phyloP scores from a whole-genome alignment of 1,140 invertebrate genomes.

The Mactra quadrangularis region DNA sequence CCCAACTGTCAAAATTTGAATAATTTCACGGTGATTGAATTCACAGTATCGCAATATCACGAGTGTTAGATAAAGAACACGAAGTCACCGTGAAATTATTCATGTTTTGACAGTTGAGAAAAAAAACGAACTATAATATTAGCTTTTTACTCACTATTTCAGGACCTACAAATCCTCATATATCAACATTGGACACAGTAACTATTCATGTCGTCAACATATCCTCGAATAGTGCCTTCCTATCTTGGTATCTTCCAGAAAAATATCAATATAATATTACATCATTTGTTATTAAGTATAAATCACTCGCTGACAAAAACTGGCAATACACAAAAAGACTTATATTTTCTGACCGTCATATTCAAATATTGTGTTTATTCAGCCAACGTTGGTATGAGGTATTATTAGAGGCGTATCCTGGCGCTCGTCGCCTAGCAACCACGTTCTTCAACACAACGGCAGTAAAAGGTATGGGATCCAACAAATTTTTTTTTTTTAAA shows the following conservation, averaged over 20 bases:
- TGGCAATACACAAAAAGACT: slow-evolving; percentile 33
- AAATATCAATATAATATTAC: slow-evolving; percentile 4
- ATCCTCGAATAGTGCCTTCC: slow-evolving; percentile 18
- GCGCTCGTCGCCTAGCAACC: slow-evolving; percentile 31
- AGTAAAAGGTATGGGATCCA: slow-evolving; percentile 24
- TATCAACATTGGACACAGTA: background rate
- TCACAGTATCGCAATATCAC: no score
- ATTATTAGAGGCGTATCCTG: slow-evolving; percentile 22
- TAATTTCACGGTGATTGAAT: no score
- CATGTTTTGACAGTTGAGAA: no score
- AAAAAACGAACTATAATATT: no score
- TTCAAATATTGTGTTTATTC: slow-evolving; percentile 16
- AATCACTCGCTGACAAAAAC: background rate
- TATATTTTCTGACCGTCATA: slow-evolving; percentile 27
- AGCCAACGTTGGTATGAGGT: slow-evolving; percentile 35
- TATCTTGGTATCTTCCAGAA: slow-evolving; percentile 21
- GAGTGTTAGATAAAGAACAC: no score
- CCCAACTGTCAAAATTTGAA: no score
- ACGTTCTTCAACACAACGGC: slow-evolving; percentile 54
- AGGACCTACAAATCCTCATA: background rate
- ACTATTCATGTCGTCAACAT: background rate
- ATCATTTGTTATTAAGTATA: slow-evolving; percentile 45
- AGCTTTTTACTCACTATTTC: no score
- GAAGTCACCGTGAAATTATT: no score
- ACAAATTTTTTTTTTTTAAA: no score